phyloP scores from a whole-genome alignment of 2,797 vertebrate species.

The Sebastes oblongus region DNA sequence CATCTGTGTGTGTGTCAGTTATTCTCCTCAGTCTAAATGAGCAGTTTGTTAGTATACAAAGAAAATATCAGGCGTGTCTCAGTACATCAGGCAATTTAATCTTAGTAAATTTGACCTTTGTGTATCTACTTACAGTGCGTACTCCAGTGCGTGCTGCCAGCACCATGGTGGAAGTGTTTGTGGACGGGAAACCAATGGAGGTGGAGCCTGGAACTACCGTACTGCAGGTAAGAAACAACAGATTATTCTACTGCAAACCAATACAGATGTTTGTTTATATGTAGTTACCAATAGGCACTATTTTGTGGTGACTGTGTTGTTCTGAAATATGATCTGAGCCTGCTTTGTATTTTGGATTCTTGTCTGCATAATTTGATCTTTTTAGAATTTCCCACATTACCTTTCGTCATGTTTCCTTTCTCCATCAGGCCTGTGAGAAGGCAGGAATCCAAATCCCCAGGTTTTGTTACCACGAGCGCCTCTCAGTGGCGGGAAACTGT shows the following conservation, averaged over 20 bases:
- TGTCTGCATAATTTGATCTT: background rate
- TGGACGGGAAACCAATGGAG: slow-evolving; percentile 92
- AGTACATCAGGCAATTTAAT: background rate
- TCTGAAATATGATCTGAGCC: background rate
- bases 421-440: slow-evolving; percentile 92
- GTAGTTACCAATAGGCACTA: background rate
- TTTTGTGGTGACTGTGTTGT: background rate
- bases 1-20: background rate
- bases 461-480: slow-evolving; percentile 97
- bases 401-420: background rate
- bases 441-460: slow-evolving; percentile 96
- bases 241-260: background rate
- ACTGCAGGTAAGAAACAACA: slow-evolving; percentile 86
- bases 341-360: background rate
- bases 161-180: slow-evolving; percentile 96
- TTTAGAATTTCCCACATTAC: background rate
- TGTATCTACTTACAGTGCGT: slow-evolving; percentile 75
- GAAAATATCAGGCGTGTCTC: background rate
- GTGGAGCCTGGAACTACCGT: slow-evolving; percentile 96
- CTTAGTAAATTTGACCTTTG: background rate
- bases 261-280: background rate
- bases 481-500: slow-evolving; percentile 97
- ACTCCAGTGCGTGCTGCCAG: slow-evolving; percentile 85
- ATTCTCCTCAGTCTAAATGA: background rate
- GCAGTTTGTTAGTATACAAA: background rate